A percentile compares a stretch with the other conserved stretches of the same genome.
These are phyloP conservation scores for Drosophila takahashii DNA, from an alignment of 1,140 invertebrate species.

Conservation along the genomic window DNA sequence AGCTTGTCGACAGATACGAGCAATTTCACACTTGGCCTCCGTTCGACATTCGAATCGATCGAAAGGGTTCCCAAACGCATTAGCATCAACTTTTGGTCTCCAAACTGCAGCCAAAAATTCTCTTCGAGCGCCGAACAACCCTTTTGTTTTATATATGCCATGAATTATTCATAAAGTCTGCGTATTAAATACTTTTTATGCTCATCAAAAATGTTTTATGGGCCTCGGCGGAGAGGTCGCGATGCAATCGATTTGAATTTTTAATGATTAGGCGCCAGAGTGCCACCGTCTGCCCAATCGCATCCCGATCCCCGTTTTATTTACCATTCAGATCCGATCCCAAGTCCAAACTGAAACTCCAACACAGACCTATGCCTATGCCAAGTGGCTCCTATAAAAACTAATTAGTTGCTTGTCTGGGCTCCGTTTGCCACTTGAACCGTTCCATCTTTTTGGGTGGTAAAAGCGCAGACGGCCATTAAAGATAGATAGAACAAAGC, in stretches of 20 bases:
- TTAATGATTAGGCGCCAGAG: slow-evolving; percentile 83
- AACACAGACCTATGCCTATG: neutral
- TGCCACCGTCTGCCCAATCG: slow-evolving; percentile 58
- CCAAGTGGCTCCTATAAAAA: slow-evolving; percentile 72
- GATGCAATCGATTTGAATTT: slow-evolving; percentile 82
- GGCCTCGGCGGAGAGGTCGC: slow-evolving; percentile 18
- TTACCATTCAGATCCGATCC: slow-evolving; percentile 5
- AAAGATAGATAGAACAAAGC: slow-evolving; percentile 72
- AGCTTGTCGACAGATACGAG: slow-evolving; percentile 84
- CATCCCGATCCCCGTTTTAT: slow-evolving; percentile 4
- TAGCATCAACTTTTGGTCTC: slow-evolving; percentile 75
- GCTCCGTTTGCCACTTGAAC: slow-evolving; percentile 41
- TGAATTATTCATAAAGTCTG: slow-evolving; percentile 74
- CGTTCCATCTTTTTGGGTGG: slow-evolving; percentile 63
- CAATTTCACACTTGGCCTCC: slow-evolving; percentile 81
- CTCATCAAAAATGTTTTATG: slow-evolving; percentile 81
- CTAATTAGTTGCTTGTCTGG: slow-evolving; percentile 76
- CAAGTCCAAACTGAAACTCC: neutral
- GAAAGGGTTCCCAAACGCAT: slow-evolving; percentile 36
- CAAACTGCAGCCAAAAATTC: slow-evolving; percentile 23
- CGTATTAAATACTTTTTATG: slow-evolving; percentile 79
- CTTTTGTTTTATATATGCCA: slow-evolving; percentile 43
- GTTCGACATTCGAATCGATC: slow-evolving; percentile 21
- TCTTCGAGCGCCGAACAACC: slow-evolving; percentile 18
- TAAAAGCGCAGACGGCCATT: slow-evolving; percentile 68